Evolutionary conservation across 2,113 vertebrate genomes (phyloP).

Genomic region (Caretta caretta): DNA sequence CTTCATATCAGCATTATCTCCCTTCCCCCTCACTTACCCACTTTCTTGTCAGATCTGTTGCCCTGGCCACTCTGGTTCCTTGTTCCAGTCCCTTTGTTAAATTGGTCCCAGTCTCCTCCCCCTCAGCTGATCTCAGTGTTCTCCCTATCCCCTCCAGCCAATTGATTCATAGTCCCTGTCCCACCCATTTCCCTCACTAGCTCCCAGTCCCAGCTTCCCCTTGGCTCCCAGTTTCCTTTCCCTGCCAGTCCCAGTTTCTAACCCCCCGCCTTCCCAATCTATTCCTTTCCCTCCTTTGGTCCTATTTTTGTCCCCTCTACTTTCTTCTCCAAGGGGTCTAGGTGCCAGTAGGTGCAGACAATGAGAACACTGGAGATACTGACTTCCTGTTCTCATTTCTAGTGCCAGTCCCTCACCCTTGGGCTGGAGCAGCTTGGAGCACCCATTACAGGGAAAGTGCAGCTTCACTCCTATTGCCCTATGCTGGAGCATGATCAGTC

Average conservation of each 20-base stretch:
- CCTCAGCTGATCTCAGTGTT: background rate
- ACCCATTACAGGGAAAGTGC: background rate
- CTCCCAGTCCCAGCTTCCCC: background rate
- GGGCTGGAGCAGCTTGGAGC: background rate
- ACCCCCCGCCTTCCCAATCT: background rate
- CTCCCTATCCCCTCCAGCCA: background rate
- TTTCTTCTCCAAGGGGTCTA: background rate
- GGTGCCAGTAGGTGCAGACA: background rate
- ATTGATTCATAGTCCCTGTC: background rate
- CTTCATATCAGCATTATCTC: background rate
- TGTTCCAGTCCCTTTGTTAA: background rate
- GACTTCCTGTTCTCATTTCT: conserved; percentile 1
- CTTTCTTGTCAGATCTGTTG: background rate
- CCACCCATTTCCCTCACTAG: background rate
- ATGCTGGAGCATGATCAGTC: background rate
- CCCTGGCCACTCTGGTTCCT: background rate
- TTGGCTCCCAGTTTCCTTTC: background rate
- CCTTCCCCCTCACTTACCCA: background rate
- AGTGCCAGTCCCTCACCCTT: background rate
- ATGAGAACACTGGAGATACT: background rate
- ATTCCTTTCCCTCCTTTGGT: background rate
- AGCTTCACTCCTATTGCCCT: background rate
- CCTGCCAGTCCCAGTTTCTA: background rate
- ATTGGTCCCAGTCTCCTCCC: background rate
- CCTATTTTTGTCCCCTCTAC: background rate